Evolutionary conservation across 2,888 invertebrate species (phyloP).

Genomic region (Chloromyia formosa): DNA sequence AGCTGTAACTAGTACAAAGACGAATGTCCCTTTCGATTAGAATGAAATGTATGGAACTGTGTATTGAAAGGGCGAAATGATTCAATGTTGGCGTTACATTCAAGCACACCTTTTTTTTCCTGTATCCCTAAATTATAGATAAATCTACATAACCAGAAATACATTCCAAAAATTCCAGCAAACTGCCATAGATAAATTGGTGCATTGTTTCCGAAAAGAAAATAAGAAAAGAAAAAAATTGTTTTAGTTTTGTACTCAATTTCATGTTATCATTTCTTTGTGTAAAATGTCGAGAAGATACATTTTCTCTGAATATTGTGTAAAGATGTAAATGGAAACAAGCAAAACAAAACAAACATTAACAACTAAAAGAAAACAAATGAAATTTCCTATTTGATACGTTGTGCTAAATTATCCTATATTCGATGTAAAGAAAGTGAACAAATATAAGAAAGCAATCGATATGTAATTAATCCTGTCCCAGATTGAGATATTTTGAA

Average conservation of each 20-base stretch:
- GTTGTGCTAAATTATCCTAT: slow-evolving; percentile 28
- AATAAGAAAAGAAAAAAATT: no score
- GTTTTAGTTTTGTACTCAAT: no score
- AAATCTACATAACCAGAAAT: neutral
- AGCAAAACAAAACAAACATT: neutral
- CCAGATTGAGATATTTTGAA: slow-evolving; percentile 25
- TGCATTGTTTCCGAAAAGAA: neutral
- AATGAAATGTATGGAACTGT: neutral
- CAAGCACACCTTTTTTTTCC: neutral
- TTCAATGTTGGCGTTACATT: neutral
- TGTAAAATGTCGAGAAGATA: no score
- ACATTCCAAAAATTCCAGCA: slow-evolving; percentile 21
- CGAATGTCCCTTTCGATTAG: neutral
- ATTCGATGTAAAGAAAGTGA: slow-evolving; percentile 9
- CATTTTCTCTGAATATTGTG: neutral
- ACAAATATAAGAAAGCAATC: slow-evolving; percentile 27
- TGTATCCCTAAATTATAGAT: neutral
- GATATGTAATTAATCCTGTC: neutral
- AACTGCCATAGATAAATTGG: slow-evolving; percentile 16
- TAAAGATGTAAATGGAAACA: neutral
- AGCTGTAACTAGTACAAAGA: slow-evolving; percentile 29
- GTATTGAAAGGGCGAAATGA: neutral
- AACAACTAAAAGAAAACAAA: neutral
- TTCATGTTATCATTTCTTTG: no score
- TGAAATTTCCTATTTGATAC: slow-evolving; percentile 19